These are phyloP conservation scores for Agriopis aurantiaria DNA, from an alignment of 2,888 invertebrate species.

Conservation along the genomic window DNA sequence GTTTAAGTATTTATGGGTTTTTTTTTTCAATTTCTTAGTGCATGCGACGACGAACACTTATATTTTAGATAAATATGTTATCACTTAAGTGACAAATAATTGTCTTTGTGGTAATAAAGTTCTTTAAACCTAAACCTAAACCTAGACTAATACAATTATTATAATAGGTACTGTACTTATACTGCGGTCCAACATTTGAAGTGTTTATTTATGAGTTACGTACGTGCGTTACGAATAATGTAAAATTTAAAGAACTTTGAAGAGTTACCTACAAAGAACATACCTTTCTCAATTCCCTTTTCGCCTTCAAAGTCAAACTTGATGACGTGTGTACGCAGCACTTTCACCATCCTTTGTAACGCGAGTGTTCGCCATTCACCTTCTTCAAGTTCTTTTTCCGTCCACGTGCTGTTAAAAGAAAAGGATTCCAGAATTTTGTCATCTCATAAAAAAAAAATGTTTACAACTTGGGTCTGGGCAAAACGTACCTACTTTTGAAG, in stretches of 20 bases:
- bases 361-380: slow-evolving; percentile 87
- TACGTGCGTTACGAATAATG: neutral
- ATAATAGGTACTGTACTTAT: neutral
- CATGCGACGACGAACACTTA: too few relatives aligned
- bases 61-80: too few relatives aligned
- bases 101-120: too few relatives aligned
- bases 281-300: slow-evolving; percentile 75
- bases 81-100: too few relatives aligned
- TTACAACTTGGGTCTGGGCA: neutral
- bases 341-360: slow-evolving; percentile 84
- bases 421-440: slow-evolving; percentile 6
- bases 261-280: slow-evolving; percentile 2
- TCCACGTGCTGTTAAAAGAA: slow-evolving; percentile 66
- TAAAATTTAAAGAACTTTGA: neutral
- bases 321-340: slow-evolving; percentile 88
- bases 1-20: too few relatives aligned
- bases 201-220: neutral
- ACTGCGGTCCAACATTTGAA: neutral
- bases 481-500: too few relatives aligned
- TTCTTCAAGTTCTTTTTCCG: slow-evolving; percentile 75
- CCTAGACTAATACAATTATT: neutral
- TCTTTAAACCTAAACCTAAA: too few relatives aligned
- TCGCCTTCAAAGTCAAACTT: slow-evolving; percentile 87
- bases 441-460: neutral
- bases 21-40: too few relatives aligned